Conservation (phyloP, 1,140 invertebrate genomes). For the Cardiocondyla obscurior region DNA sequence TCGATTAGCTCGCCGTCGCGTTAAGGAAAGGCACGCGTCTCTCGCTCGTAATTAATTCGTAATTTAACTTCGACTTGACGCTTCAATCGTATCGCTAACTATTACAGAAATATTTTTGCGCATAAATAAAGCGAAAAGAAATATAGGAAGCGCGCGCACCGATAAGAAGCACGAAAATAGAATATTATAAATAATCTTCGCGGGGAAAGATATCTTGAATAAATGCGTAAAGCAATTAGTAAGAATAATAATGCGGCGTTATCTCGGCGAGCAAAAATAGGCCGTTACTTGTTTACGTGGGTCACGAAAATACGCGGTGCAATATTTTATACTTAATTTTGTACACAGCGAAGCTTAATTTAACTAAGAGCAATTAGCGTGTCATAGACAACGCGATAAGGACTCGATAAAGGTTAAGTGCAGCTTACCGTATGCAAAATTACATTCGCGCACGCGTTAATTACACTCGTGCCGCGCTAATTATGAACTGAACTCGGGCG, state of each 20-base stretch:
- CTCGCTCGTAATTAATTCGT: neutral
- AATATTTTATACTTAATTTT: constrained; percentile 40
- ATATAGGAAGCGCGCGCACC: neutral
- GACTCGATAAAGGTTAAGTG: constrained; percentile 45
- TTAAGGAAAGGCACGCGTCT: neutral
- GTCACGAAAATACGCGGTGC: constrained; percentile 14
- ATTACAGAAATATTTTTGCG: neutral
- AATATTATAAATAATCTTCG: neutral
- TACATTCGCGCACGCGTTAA: constrained; percentile 40
- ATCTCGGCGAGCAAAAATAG: constrained; percentile 14
- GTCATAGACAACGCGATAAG: constrained; percentile 27
- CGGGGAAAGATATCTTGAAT: neutral
- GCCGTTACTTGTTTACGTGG: neutral
- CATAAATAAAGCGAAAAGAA: neutral
- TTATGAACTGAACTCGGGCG: constrained; percentile 24
- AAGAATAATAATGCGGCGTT: neutral
- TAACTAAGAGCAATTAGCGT: constrained; percentile 48
- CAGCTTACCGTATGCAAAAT: constrained; percentile 45
- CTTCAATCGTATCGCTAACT: neutral
- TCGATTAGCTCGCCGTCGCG: neutral
- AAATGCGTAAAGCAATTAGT: constrained; percentile 10
- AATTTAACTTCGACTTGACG: neutral
- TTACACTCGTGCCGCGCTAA: constrained; percentile 7
- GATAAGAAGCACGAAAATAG: neutral
- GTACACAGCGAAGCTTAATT: constrained; percentile 15